Conservation (phyloP, 2,113 vertebrate species). For the Trochalopteron elliotii region DNA sequence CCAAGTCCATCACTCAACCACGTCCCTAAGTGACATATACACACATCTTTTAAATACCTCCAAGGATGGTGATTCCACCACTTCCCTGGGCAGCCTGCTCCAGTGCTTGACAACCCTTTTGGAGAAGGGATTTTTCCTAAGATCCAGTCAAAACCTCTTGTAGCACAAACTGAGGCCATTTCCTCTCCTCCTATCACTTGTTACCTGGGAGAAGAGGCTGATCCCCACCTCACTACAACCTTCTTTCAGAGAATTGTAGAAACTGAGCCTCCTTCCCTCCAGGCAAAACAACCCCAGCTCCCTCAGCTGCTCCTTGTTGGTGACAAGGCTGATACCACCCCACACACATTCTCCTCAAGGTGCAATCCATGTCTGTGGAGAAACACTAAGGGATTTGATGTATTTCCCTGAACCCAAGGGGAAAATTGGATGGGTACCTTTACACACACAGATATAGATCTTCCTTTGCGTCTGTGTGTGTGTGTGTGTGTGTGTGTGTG, state of each 20-base stretch:
- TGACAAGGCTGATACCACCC: not conserved
- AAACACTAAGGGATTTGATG: not conserved
- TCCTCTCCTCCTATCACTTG: not conserved
- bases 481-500: not conserved
- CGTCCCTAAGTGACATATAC: accelerated
- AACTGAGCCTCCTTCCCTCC: not conserved
- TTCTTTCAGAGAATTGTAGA: not conserved
- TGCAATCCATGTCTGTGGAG: not conserved
- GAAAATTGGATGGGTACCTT: not conserved
- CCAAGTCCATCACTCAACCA: not conserved
- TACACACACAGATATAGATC: not conserved
- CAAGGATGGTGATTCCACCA: not conserved
- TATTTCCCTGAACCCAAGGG: not conserved
- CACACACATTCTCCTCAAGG: not conserved
- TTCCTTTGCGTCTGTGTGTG: not conserved
- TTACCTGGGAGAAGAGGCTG: not conserved
- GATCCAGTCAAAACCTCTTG: not conserved
- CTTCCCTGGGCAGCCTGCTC: not conserved
- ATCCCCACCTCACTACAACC: accelerated
- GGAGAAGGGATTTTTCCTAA: not conserved
- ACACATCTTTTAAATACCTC: not conserved
- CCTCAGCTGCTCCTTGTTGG: not conserved
- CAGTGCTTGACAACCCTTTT: not conserved
- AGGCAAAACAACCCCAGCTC: not conserved
- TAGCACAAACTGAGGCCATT: not conserved